Base-by-base conservation (phyloP, 2,113 vertebrate species). In the Benitochromis conjunctus region DNA sequence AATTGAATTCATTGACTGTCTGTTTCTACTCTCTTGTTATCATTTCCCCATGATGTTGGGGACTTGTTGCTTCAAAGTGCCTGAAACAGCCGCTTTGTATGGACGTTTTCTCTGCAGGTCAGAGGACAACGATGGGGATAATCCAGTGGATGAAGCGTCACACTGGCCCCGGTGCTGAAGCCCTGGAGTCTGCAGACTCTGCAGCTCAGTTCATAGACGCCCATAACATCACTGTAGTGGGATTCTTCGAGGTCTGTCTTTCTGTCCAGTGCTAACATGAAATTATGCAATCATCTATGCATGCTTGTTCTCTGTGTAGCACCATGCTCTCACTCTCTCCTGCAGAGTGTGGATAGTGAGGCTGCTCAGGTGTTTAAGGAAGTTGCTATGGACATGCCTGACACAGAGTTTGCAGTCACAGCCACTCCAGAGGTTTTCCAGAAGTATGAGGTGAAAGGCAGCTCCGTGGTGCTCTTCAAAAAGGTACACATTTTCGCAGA, bases 381-480 rank as follows among this genome's bases (percentile, higher is more conserved):
- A 21, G 41, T 97, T 11, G 94, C 96, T 6, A 64, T 89, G 0
- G 94, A 97, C 5, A 36, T 92, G 24, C 89, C 96, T 5, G 97
- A 97, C 2, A 6, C 94, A 14, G 92, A 93, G 0, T 98, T 99
- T 0, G 98, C 96, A 0, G n/a, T 98, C 78, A 96, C 96, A 0
- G 80, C 95, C 29, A 91, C 8, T 6, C 90, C 92, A 0, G 96
- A 96, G 83, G 95, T 98, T 84, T 98, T 98, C 71, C 24, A 97
- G 90, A 96, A 88, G 0, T 98, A 97, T 0, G 94, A 95, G 13
- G 93, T 99, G 4, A 90, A 94, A 1, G 80, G 51, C 0, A 95
- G 96, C 91, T 94, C 96, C 0, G 84, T 98, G 76, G 96, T 97
- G 58, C 95, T 99, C n/a, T 98, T 99, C 89, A 98, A 98, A 91